Percentiles rank a stretch among this genome's conserved stretches.
These are phyloP conservation scores for Calliopsis andreniformis DNA, from an alignment of 1,140 invertebrate species.

Conservation along the genomic window DNA sequence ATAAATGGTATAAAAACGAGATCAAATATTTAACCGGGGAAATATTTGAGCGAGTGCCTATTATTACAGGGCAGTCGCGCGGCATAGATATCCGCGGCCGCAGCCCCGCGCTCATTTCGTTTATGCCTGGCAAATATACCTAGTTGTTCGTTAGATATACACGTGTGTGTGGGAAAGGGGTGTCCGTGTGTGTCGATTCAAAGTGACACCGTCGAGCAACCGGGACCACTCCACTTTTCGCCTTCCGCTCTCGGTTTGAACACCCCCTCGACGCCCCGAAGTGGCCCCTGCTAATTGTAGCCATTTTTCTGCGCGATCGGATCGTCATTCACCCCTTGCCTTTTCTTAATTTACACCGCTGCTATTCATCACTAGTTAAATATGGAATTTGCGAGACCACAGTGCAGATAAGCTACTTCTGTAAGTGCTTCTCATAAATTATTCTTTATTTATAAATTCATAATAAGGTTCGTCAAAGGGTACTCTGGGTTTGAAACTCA, in stretches of 20 bases:
- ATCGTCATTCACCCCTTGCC: no score
- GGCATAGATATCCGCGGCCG: slow-evolving; percentile 62
- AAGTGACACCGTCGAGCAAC: slow-evolving; percentile 58
- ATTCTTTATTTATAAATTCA: no score
- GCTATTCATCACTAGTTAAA: no score
- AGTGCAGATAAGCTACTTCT: no score
- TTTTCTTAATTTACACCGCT: no score
- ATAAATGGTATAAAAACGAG: slow-evolving; percentile 76
- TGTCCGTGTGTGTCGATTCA: slow-evolving; percentile 67
- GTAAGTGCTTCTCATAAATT: no score
- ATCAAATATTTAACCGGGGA: slow-evolving; percentile 76
- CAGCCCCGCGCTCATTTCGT: slow-evolving; percentile 69
- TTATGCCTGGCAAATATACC: slow-evolving; percentile 74
- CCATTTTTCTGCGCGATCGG: no score
- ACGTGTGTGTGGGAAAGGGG: slow-evolving; percentile 49
- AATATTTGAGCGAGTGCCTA: slow-evolving; percentile 76
- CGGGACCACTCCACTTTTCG: slow-evolving; percentile 45
- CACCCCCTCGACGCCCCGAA: slow-evolving; percentile 18
- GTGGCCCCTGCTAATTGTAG: no score
- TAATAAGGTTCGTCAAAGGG: no score
- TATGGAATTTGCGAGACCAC: no score
- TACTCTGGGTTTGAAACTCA: no score
- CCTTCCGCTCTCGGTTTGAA: slow-evolving; percentile 18
- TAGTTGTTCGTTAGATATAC: slow-evolving; percentile 71
- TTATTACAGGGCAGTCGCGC: slow-evolving; percentile 70